Percentiles rank a stretch among this genome's conserved stretches.
These are phyloP conservation scores for Phymatocera aterrima DNA, from an alignment of 2,888 invertebrate species.

Conservation along the genomic window DNA sequence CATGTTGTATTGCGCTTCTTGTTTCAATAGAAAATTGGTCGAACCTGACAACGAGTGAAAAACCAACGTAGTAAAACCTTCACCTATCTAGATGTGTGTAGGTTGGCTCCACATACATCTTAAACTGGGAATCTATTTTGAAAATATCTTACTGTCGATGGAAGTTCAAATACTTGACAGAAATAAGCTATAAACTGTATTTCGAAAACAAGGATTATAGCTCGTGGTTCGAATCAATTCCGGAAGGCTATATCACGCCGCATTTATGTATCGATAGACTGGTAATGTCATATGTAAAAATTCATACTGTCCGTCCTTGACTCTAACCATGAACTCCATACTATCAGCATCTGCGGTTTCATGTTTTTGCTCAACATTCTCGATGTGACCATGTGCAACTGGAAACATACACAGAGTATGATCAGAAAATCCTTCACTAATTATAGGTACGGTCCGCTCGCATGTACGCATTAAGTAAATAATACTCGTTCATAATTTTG, in stretches of 20 bases:
- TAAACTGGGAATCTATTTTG: background rate
- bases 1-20: background rate
- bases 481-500: too few relatives aligned
- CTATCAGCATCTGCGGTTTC: slow-evolving; percentile 3
- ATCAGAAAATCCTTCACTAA: too few relatives aligned
- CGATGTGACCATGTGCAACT: background rate
- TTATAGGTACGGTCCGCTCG: too few relatives aligned
- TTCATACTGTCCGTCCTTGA: slow-evolving; percentile 28
- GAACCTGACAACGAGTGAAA: too few relatives aligned
- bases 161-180: background rate
- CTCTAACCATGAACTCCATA: slow-evolving; percentile 7
- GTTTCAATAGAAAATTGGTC: background rate
- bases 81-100: background rate
- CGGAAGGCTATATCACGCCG: background rate
- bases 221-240: background rate
- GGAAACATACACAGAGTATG: too few relatives aligned
- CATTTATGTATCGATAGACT: background rate
- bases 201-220: background rate
- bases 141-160: background rate
- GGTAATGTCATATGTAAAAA: background rate
- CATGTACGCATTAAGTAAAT: too few relatives aligned
- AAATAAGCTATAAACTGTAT: background rate
- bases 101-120: background rate
- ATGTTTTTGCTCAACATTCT: background rate
- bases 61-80: too few relatives aligned